Conservation (phyloP, 2,797 vertebrate genomes). For the Myotis vivesi region DNA sequence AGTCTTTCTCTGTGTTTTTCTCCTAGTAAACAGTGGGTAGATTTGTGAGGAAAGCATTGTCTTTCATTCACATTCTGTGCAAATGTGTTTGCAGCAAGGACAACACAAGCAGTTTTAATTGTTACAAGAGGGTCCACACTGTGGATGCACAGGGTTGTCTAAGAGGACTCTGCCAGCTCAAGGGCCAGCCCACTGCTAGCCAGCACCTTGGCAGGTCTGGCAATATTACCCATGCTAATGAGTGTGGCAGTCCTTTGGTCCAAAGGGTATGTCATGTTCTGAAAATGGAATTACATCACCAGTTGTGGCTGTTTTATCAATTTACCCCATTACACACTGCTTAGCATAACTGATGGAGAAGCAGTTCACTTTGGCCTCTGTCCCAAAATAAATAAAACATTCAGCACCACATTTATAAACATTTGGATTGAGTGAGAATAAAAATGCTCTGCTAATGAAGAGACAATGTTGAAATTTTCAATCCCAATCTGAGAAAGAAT, state of each 20-base stretch:
- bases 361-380: background rate
- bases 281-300: background rate
- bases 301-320: background rate
- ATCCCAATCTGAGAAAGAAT: background rate
- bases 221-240: background rate
- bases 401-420: background rate
- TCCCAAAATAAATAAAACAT: constrained; percentile 38
- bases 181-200: background rate
- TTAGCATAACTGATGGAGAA: background rate
- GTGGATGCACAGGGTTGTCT: background rate
- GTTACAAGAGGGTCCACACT: background rate
- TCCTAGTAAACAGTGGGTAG: background rate
- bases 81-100: background rate
- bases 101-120: background rate
- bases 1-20: background rate
- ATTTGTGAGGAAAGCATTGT: constrained; percentile 1
- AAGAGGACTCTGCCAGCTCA: background rate
- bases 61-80: background rate
- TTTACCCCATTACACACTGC: background rate
- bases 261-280: background rate
- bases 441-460: background rate
- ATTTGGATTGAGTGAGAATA: background rate
- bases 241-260: background rate
- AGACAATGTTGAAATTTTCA: background rate
- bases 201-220: accelerated